These are phyloP conservation scores for Remorina albescens DNA, from an alignment of 2,797 vertebrate genomes.

Conservation along the genomic window DNA sequence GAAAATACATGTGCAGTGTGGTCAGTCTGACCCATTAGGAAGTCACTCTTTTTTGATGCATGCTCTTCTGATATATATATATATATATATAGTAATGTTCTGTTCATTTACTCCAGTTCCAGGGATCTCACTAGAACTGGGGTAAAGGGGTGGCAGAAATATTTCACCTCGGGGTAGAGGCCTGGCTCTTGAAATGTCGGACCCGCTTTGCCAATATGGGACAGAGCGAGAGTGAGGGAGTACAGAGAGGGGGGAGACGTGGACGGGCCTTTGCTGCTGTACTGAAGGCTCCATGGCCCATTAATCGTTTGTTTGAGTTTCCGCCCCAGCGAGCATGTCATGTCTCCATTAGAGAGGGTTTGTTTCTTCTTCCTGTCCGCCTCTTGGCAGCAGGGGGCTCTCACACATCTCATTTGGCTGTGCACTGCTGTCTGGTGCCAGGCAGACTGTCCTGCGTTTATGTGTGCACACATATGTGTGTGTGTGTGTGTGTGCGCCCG, in stretches of 20 bases:
- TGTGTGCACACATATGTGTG: constrained; percentile 39
- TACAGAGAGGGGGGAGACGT: constrained; percentile 49
- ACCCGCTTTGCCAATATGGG: constrained; percentile 64
- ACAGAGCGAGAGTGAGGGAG: constrained; percentile 61
- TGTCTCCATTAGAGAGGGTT: constrained; percentile 88
- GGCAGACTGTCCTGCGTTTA: constrained; percentile 83
- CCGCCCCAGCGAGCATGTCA: constrained; percentile 86
- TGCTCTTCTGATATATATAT: constrained; percentile 5
- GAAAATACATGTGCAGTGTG: neutral
- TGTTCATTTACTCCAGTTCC: constrained; percentile 30
- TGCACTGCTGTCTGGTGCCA: constrained; percentile 86
- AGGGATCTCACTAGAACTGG: constrained; percentile 44
- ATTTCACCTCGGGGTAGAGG: constrained; percentile 59
- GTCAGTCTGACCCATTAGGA: neutral
- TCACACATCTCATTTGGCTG: constrained; percentile 84
- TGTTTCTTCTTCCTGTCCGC: constrained; percentile 85
- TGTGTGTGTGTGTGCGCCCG: constrained; percentile 41
- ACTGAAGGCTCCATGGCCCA: constrained; percentile 84
- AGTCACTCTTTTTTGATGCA: constrained; percentile 2
- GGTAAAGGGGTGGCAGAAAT: constrained; percentile 59
- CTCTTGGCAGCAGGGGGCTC: constrained; percentile 87
- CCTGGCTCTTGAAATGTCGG: constrained; percentile 71
- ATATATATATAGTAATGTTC: too few relatives aligned
- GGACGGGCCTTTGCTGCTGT: constrained; percentile 74
- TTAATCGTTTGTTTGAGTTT: constrained; percentile 91